phyloP scores from a whole-genome alignment of 2,797 vertebrate genomes.

The Gymnopithys bicolor region DNA sequence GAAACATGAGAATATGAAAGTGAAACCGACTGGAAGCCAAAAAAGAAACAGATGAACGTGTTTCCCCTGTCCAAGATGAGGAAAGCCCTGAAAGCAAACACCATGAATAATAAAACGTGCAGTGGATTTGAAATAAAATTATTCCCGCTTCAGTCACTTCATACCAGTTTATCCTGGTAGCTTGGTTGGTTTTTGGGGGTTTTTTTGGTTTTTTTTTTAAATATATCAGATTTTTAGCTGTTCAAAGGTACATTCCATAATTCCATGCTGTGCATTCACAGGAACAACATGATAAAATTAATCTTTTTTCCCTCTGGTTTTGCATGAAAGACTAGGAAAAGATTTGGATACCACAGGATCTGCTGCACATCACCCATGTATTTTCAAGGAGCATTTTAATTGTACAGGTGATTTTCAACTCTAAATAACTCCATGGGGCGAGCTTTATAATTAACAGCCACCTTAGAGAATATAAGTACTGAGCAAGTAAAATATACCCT shows the following conservation, averaged over 20 bases:
- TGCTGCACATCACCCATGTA: accelerated
- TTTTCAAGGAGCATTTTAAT: background rate
- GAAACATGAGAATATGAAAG: conserved; percentile 64
- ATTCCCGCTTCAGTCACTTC: background rate
- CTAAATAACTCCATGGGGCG: background rate
- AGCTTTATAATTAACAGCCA: background rate
- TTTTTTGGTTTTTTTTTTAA: background rate
- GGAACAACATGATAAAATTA: background rate
- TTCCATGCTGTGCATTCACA: background rate
- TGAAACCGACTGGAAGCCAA: conserved; percentile 40
- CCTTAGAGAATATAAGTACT: background rate
- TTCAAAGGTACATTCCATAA: background rate
- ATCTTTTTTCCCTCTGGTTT: background rate
- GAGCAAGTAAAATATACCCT: background rate
- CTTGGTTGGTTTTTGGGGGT: background rate
- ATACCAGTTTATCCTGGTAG: background rate
- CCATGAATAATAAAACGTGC: background rate
- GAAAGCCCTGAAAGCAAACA: background rate
- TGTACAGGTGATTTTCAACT: background rate
- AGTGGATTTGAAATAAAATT: background rate
- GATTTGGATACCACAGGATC: background rate
- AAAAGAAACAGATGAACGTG: background rate
- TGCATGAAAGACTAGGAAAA: background rate
- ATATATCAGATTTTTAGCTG: background rate
- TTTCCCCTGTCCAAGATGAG: background rate